Percentiles rank a stretch among this genome's conserved stretches.
phyloP scores from a whole-genome alignment of 1,140 invertebrate species.

The Bombus vancouverensis region DNA sequence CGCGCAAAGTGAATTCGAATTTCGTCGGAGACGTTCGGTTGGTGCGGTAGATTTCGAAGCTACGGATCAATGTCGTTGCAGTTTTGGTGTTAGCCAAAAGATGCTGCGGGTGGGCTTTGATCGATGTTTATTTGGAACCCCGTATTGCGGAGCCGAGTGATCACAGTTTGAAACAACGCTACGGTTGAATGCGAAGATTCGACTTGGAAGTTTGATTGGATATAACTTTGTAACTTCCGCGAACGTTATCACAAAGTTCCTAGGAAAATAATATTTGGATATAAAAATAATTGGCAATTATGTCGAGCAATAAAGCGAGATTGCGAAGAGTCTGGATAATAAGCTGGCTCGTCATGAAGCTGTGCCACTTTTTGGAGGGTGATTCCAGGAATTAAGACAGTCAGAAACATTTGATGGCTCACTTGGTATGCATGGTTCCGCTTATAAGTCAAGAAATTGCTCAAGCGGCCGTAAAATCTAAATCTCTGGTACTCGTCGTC shows the following conservation, averaged over 20 bases:
- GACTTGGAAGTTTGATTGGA: neutral
- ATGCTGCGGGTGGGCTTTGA: neutral
- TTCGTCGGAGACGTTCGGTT: neutral
- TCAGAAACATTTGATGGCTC: constrained; percentile 60
- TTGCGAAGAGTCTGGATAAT: neutral
- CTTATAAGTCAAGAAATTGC: constrained; percentile 74
- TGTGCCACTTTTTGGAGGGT: neutral
- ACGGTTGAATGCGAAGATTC: neutral
- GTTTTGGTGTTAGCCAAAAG: neutral
- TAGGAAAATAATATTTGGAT: neutral
- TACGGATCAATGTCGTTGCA: neutral
- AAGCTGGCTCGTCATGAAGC: neutral
- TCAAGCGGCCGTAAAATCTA: constrained; percentile 74
- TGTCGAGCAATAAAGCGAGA: neutral
- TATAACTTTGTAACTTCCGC: neutral
- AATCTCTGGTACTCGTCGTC: constrained; percentile 74
- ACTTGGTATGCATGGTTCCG: constrained; percentile 70
- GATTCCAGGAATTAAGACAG: constrained; percentile 36
- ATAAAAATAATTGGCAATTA: neutral
- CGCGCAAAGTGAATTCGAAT: constrained; percentile 36
- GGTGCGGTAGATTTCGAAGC: neutral
- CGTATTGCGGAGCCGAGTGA: neutral
- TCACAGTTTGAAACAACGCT: neutral
- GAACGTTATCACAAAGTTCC: neutral
- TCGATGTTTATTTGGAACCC: constrained; percentile 6